A percentile compares a stretch with the other conserved stretches of the same genome.
phyloP scores from a whole-genome alignment of 35 echinoderm and acorn worm species.

The Lytechinus pictus region DNA sequence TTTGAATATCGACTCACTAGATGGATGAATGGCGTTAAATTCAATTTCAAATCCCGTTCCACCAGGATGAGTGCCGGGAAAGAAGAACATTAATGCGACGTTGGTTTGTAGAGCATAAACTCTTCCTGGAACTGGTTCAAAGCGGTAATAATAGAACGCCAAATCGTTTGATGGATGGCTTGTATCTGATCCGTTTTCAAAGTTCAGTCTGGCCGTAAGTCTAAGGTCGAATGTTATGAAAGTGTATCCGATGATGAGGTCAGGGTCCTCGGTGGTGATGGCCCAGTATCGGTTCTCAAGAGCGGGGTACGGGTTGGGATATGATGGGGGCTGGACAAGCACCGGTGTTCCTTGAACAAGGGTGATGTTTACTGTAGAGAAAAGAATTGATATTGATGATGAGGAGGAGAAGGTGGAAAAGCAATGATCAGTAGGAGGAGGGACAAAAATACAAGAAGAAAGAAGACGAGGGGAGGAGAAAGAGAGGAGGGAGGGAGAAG shows the following conservation, averaged over 20 bases:
- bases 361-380: background rate
- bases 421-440: too few relatives aligned
- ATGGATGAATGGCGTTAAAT: background rate
- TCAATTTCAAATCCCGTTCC: background rate
- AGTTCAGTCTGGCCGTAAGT: background rate
- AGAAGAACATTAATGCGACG: background rate
- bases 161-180: background rate
- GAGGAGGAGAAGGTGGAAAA: too few relatives aligned
- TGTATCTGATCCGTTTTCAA: background rate
- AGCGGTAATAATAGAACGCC: background rate
- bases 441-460: too few relatives aligned
- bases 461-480: too few relatives aligned
- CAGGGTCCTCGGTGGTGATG: background rate
- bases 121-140: background rate
- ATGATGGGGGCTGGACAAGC: background rate
- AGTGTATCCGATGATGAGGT: background rate
- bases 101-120: background rate
- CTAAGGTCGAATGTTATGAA: conserved; percentile 15
- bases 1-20: background rate
- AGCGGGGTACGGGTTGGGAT: conserved; percentile 16
- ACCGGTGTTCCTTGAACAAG: background rate
- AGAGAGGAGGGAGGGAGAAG: too few relatives aligned
- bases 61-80: background rate
- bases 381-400: background rate
- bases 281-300: background rate